Base-by-base conservation (phyloP, 2,113 vertebrate species). In the Tursiops truncatus region DNA sequence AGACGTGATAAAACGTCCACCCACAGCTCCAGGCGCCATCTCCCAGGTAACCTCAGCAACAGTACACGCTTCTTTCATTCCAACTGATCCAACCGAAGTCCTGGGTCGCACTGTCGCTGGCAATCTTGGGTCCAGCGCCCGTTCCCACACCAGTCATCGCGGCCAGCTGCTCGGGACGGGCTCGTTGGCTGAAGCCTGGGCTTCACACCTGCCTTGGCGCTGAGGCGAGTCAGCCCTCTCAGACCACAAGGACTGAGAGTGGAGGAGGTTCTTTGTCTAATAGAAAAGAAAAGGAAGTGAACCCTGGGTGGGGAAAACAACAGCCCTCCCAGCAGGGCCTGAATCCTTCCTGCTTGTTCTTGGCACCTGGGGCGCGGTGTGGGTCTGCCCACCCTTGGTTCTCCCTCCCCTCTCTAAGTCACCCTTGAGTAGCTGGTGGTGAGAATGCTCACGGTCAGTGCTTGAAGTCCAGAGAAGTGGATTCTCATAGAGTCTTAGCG, bases 401-500 rank as follows among this genome's bases (percentile, higher is more conserved):
- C 86, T 14, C 82, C 28, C 6, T 60, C 12, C 60, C n/a, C 9
- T 77, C 36, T 20, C 63, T 20, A 8, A 9, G 65, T n/a, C 67
- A 50, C n/a, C 26, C 56, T 15, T 1, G 8, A 56, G 25, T 12
- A 21, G 70, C 70, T 53, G 50, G 7, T 25, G 67, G 68, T 44
- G 4, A 36, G 26, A 13, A 13, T 50, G 20, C 28, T 77, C 7
- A 3, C 0, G 4, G 9, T 58, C 71, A 3, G 5, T 41, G 82
- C 76, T 44, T 1, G 10, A 4, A 28, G 31, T 86, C 44, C 47
- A 50, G n/a, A 33, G 60, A 41, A 8, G 17, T 14, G 26, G 56
- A 14, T 89, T 11, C 5, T 36, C 53, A 2, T 3, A n/a, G 80
- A 86, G 76, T 67, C 62, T 56, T 31, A 74, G 76, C 65, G 17